Evolutionary conservation across 2,888 invertebrate genomes (phyloP), one percentile per base, ranked within the genome.

Genomic region (Bunonema sp.): DNA sequence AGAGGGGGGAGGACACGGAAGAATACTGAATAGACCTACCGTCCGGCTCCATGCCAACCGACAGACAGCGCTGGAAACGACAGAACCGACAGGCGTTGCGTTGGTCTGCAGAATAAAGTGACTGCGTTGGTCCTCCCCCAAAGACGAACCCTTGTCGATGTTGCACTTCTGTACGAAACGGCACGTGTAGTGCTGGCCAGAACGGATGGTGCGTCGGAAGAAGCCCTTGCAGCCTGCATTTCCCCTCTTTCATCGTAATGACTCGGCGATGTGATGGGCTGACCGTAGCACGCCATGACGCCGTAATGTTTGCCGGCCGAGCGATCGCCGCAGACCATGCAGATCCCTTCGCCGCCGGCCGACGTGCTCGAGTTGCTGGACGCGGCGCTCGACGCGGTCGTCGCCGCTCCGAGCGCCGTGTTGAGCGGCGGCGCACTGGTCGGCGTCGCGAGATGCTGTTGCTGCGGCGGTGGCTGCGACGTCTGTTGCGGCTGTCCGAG

Each of bases 11-110:
- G n/a, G n/a, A n/a, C n/a, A n/a, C n/a, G n/a, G n/a, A n/a, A n/a
- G n/a, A n/a, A n/a, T n/a, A n/a, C n/a, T n/a, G n/a, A 15, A 26
- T 36, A 34, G 21, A 41, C 36, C 18, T 32, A 50, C 47, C 50
- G 22, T 59, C 60, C 5, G 57, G 58, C 42, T 64, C 64, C 64
- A 64, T 64, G 23, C 64, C 64, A 8, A 64, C 63, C 22, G 46
- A 52, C 12, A 64, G 45, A 42, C 64, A 64, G 12, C 61, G 50
- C 40, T 64, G 59, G 42, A 64, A 64, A 4, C 64, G 55, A 38
- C 64, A 64, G 42, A 46, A 57, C 5, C 64, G 49, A 38, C 64
- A 64, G 20, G 64, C 60, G 41, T 64, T 64, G 10, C 61, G 39
- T 34, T 64, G 61, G 41, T 62, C 62, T 56, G 39, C 34, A 54